These are phyloP conservation scores for Magallana angulata DNA, from an alignment of 1,140 invertebrate genomes.

Conservation along the genomic window DNA sequence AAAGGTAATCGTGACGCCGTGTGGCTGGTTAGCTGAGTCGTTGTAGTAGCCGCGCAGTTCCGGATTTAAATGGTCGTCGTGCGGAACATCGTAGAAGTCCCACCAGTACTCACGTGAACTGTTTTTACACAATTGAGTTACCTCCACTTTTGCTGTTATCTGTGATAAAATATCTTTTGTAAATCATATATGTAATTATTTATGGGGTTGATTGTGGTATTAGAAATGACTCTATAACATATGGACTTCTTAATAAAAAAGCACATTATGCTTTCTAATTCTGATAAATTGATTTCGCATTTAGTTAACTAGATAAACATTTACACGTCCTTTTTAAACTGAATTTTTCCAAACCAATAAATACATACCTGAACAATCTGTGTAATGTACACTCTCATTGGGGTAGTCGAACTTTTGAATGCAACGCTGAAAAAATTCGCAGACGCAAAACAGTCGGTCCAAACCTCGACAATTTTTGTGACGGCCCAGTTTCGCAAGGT, in stretches of 20 bases:
- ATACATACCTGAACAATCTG: slow-evolving; percentile 38
- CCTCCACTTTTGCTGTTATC: slow-evolving; percentile 43
- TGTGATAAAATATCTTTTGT: neutral
- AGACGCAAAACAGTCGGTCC: slow-evolving; percentile 44
- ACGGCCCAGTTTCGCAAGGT: neutral
- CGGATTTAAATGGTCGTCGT: neutral
- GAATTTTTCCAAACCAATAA: neutral
- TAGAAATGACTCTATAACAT: too few relatives aligned
- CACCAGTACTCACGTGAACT: slow-evolving; percentile 46
- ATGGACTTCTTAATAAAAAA: too few relatives aligned
- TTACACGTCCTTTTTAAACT: too few relatives aligned
- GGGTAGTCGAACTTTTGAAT: slow-evolving; percentile 32
- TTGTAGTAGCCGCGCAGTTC: slow-evolving; percentile 25
- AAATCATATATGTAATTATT: too few relatives aligned
- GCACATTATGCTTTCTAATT: too few relatives aligned
- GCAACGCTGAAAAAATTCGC: slow-evolving; percentile 28
- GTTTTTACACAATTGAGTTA: slow-evolving; percentile 41
- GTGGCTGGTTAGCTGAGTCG: slow-evolving; percentile 30
- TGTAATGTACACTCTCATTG: slow-evolving; percentile 40
- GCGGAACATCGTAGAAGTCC: slow-evolving; percentile 25
- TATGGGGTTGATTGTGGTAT: too few relatives aligned
- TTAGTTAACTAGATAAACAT: too few relatives aligned
- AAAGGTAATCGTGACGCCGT: slow-evolving; percentile 40
- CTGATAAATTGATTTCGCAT: too few relatives aligned
- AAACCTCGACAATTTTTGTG: slow-evolving; percentile 28